Percentiles rank a stretch among this genome's conserved stretches.
phyloP scores from a whole-genome alignment of 2,888 invertebrate species.

The Nebria salina region DNA sequence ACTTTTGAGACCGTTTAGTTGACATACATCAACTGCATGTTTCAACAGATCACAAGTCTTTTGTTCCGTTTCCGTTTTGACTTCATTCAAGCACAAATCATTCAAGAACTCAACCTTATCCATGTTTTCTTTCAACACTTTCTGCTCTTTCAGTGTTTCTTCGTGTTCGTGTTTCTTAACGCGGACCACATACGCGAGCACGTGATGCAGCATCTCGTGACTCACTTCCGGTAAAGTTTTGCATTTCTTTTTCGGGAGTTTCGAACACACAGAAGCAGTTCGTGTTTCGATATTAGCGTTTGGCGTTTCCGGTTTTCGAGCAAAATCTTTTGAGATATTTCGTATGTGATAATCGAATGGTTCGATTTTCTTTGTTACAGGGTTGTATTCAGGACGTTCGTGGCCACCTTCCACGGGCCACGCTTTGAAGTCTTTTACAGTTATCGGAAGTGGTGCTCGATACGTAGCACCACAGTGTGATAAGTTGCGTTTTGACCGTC shows the following conservation, averaged over 20 bases:
- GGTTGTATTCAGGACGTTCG: slow-evolving; percentile 59
- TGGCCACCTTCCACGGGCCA: slow-evolving; percentile 56
- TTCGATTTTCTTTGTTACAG: slow-evolving; percentile 55
- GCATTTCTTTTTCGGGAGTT: slow-evolving; percentile 26
- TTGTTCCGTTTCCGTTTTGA: background rate
- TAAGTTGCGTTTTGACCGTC: slow-evolving; percentile 48
- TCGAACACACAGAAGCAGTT: slow-evolving; percentile 14
- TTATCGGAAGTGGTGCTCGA: slow-evolving; percentile 50
- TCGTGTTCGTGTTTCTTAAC: slow-evolving; percentile 49
- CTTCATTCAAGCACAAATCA: slow-evolving; percentile 3
- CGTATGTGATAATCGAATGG: slow-evolving; percentile 53
- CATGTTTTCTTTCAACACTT: slow-evolving; percentile 28
- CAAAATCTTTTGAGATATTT: slow-evolving; percentile 39
- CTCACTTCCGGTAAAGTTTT: slow-evolving; percentile 20
- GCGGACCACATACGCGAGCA: slow-evolving; percentile 33
- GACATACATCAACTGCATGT: background rate
- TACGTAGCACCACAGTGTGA: slow-evolving; percentile 50
- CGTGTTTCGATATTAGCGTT: slow-evolving; percentile 34
- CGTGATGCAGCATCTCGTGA: slow-evolving; percentile 40
- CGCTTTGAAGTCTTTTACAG: slow-evolving; percentile 50
- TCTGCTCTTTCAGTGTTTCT: slow-evolving; percentile 46
- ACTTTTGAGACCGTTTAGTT: background rate
- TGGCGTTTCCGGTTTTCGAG: background rate
- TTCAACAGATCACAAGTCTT: slow-evolving; percentile 15
- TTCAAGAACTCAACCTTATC: slow-evolving; percentile 3